Evolutionary conservation across 2,888 invertebrate genomes (phyloP), one percentile per base, ranked within the genome.

Genomic region (Drosophila parthenogenetica): DNA sequence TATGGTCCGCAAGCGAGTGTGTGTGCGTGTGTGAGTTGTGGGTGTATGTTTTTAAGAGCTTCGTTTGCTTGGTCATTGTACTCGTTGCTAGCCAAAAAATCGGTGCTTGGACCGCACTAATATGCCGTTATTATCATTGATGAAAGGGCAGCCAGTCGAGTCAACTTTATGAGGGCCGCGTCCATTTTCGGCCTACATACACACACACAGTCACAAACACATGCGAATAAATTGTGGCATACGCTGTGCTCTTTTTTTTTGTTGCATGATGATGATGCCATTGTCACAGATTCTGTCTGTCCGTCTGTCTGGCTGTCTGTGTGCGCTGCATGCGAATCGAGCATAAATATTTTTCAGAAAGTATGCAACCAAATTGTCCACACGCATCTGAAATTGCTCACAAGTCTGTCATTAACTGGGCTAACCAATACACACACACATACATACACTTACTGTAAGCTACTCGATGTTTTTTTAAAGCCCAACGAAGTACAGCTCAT

Each of bases 111-210:
- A 62, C 79, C 71, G 42, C 68, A 62, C 86, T 82, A 82, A 87
- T 83, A 71, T 82, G 77, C 73, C 55, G 72, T 77, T 88, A 85
- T 83, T 82, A 87, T 77, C 86, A 69, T 70, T 88, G 88, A 87
- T 86, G 83, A 83, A 83, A 86, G 89, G 70, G 63, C 83, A 70
- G 76, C 54, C 76, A 53, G 66, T 55, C 82, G 73, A 75, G 69
- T 60, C 68, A 43, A 68, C 57, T 75, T 81, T 85, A 85, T 79
- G 77, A 39, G 46, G 46, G n/a, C 46, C 32, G 37, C 40, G 59
- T 55, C 60, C 59, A 57, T 66, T 69, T 45, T 60, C 40, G 60
- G 70, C 77, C 79, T 66, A 73, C 48, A 59, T 19, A 13, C 35
- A 35, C 35, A 4, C 29, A 29, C 29, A 29, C 29, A 29, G 32